A percentile compares a stretch with the other conserved stretches of the same genome.
phyloP scores from a whole-genome alignment of 2,888 invertebrate genomes.

The Nudaria mundana region DNA sequence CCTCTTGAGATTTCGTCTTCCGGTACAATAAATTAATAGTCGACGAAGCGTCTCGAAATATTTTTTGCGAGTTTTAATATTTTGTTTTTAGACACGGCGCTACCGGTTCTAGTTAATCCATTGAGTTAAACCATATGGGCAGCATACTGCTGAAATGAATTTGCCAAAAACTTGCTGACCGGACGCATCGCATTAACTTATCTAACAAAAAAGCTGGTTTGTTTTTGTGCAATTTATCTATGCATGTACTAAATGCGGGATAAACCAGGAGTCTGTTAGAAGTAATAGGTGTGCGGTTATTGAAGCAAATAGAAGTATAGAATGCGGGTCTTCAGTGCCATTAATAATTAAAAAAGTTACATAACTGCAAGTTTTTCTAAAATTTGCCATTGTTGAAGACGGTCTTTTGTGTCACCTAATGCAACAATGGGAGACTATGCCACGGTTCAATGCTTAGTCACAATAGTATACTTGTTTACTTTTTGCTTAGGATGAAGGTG shows the following conservation, averaged over 20 bases:
- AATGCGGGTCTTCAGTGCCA: slow-evolving; percentile 64
- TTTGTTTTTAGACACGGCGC: slow-evolving; percentile 53
- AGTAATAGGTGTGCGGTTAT: slow-evolving; percentile 65
- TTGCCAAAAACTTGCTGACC: slow-evolving; percentile 49
- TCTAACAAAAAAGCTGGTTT: slow-evolving; percentile 62
- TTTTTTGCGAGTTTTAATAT: slow-evolving; percentile 62
- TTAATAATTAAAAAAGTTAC: slow-evolving; percentile 51
- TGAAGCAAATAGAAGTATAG: slow-evolving; percentile 58
- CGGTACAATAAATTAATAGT: slow-evolving; percentile 75
- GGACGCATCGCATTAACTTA: slow-evolving; percentile 49
- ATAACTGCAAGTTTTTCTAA: slow-evolving; percentile 54
- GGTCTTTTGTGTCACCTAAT: slow-evolving; percentile 64
- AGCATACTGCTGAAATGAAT: slow-evolving; percentile 21
- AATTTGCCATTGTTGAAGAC: slow-evolving; percentile 62
- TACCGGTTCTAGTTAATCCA: slow-evolving; percentile 50
- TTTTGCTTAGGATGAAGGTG: slow-evolving; percentile 67
- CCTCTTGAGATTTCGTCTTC: slow-evolving; percentile 80
- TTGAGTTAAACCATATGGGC: slow-evolving; percentile 59
- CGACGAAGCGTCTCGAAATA: slow-evolving; percentile 42
- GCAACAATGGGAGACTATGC: slow-evolving; percentile 67
- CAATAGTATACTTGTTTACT: slow-evolving; percentile 70
- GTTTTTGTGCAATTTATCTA: slow-evolving; percentile 69
- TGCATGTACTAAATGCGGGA: slow-evolving; percentile 73
- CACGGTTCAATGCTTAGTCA: slow-evolving; percentile 71
- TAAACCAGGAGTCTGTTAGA: slow-evolving; percentile 73